Conservation (phyloP, 2,797 vertebrate genomes). For the Mergus octosetaceus region DNA sequence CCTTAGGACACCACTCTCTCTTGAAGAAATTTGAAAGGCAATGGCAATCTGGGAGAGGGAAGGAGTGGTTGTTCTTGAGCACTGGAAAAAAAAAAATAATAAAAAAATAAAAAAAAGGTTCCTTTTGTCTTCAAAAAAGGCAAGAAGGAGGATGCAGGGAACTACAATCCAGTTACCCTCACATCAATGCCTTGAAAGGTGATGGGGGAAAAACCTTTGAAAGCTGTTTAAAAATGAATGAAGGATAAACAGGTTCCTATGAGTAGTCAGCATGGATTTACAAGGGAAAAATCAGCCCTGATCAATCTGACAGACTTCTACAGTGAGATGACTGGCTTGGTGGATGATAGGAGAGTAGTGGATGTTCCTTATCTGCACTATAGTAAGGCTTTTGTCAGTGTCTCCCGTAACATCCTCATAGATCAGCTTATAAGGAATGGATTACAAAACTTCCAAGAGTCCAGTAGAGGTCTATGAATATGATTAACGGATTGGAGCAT, state of each 20-base stretch:
- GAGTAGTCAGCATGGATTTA: background rate
- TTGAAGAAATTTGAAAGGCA: background rate
- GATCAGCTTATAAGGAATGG: background rate
- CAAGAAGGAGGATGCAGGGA: background rate
- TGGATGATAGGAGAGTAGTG: background rate
- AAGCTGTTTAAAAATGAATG: background rate
- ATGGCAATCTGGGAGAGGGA: rapidly evolving
- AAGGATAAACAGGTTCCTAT: background rate
- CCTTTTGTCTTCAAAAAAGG: background rate
- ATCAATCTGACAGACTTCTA: background rate
- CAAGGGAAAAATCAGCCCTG: background rate
- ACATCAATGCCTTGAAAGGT: background rate
- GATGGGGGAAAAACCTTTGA: background rate
- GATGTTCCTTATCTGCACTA: background rate
- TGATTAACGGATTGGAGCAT: background rate
- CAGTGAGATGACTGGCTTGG: background rate
- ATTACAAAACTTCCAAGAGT: background rate
- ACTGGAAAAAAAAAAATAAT: background rate
- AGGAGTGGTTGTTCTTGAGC: background rate
- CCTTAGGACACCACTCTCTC: background rate
- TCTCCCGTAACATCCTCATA: background rate
- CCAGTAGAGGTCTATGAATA: background rate
- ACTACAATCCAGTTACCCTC: background rate
- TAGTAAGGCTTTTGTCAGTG: background rate
- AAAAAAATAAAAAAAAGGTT: background rate